These are phyloP conservation scores for Acipenser transmontanus DNA, from an alignment of 2,797 vertebrate genomes.

Conservation along the genomic window DNA sequence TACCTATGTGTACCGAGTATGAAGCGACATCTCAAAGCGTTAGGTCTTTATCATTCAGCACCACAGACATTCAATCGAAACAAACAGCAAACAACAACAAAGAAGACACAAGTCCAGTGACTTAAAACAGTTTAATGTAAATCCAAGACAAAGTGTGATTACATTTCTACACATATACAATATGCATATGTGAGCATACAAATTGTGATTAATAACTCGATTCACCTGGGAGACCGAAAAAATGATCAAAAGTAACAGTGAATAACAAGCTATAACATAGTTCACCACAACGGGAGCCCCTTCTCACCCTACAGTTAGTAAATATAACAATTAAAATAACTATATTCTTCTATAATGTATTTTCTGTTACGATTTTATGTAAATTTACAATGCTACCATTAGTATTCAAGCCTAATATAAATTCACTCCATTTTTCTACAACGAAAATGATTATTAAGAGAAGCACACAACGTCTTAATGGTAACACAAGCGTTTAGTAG, in stretches of 20 bases:
- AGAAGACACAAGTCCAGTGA: constrained; percentile 66
- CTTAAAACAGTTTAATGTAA: constrained; percentile 99
- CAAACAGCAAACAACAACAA: no score
- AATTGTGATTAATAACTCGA: constrained; percentile 98
- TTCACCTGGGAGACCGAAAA: constrained; percentile 99
- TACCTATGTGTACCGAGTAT: no score
- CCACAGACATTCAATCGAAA: no score
- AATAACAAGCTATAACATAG: constrained; percentile 99
- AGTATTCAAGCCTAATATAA: constrained; percentile 98
- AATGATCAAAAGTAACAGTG: constrained; percentile 99
- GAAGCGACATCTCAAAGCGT: no score
- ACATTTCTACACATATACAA: constrained; percentile 99
- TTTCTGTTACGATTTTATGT: constrained; percentile 96
- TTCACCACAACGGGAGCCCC: constrained; percentile 94
- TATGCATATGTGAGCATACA: constrained; percentile 99
- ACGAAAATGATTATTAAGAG: constrained; percentile 98
- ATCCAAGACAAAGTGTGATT: constrained; percentile 99
- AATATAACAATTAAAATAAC: constrained; percentile 98
- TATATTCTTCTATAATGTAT: constrained; percentile 96
- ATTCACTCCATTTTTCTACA: constrained; percentile 99
- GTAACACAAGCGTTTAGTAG: constrained; percentile 97
- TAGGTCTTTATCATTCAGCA: no score
- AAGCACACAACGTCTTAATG: constrained; percentile 97
- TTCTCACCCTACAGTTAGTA: constrained; percentile 97
- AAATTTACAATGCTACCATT: constrained; percentile 97